phyloP scores from a whole-genome alignment of 2,797 vertebrate genomes.

The Microctenopoma stevenorrisi region DNA sequence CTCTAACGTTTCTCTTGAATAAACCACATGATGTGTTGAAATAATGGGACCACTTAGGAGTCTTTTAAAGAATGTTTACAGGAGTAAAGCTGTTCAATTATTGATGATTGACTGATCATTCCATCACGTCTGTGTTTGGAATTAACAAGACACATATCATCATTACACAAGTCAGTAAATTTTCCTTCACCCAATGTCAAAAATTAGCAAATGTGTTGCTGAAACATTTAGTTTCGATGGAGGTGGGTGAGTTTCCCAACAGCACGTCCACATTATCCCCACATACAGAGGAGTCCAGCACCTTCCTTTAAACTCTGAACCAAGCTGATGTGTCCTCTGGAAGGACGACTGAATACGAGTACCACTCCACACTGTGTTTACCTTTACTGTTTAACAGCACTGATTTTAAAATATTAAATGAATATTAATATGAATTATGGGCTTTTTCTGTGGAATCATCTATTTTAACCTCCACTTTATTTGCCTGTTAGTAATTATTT shows the following conservation, averaged over 20 bases:
- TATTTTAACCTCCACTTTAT: too few species aligned
- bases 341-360: too few species aligned
- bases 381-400: too few species aligned
- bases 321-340: too few species aligned
- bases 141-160: conserved; percentile 46
- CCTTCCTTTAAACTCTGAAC: too few species aligned
- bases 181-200: conserved; percentile 11
- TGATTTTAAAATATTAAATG: too few species aligned
- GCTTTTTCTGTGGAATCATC: too few species aligned
- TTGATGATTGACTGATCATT: conserved; percentile 49
- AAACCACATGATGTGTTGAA: conserved; percentile 34
- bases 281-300: not conserved
- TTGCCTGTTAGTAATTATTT: too few species aligned
- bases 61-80: conserved; percentile 56
- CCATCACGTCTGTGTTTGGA: conserved; percentile 62
- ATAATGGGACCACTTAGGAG: conserved; percentile 27
- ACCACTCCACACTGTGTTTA: too few species aligned
- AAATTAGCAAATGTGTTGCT: conserved; percentile 9
- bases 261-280: not conserved
- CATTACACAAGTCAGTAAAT: conserved; percentile 41
- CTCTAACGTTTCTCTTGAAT: conserved; percentile 25
- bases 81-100: conserved; percentile 31
- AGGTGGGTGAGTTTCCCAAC: not conserved
- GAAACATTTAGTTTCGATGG: conserved; percentile 9
- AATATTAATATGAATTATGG: too few species aligned